Evolutionary conservation across 2,113 vertebrate genomes (phyloP).

Genomic region (Orycteropus afer): DNA sequence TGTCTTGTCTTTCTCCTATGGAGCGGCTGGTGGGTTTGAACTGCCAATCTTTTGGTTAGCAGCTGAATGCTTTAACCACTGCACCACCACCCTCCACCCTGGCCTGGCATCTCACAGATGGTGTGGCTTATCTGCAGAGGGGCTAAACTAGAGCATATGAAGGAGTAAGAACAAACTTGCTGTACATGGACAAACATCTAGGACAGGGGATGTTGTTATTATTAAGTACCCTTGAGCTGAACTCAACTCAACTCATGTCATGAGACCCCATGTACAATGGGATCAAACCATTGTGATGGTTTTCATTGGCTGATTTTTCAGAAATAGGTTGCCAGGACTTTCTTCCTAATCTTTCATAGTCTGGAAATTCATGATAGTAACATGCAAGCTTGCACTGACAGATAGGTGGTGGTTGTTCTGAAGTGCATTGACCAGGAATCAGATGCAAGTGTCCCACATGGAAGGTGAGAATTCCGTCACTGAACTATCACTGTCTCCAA

Average conservation of each 20-base stretch:
- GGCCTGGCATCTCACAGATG: neutral
- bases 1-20: no score
- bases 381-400: neutral
- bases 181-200: neutral
- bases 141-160: neutral
- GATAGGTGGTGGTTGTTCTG: neutral
- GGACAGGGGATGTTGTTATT: neutral
- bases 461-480: neutral
- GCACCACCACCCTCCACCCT: neutral
- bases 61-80: no score
- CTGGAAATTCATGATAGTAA: neutral
- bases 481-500: neutral
- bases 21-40: no score
- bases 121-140: neutral
- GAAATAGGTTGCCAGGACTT: neutral
- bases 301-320: neutral
- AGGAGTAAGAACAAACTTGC: neutral
- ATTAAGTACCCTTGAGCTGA: neutral
- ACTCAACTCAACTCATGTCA: neutral
- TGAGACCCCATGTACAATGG: neutral
- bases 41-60: no score
- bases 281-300: no score
- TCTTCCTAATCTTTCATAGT: neutral
- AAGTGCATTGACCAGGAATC: neutral
- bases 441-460: neutral